These are phyloP conservation scores for Perizoma flavofasciatum DNA, from an alignment of 2,888 invertebrate genomes.

Conservation along the genomic window DNA sequence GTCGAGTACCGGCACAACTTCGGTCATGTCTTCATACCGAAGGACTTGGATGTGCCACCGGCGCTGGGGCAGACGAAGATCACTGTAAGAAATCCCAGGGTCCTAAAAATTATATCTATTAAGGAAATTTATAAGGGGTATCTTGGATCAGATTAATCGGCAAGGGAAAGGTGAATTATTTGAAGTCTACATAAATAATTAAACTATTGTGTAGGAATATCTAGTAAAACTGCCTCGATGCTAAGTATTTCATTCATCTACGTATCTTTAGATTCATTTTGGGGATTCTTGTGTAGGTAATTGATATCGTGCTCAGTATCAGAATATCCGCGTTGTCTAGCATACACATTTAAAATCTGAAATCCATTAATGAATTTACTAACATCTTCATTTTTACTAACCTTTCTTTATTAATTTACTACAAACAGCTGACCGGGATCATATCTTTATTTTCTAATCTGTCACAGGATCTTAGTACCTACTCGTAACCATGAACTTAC, in stretches of 20 bases:
- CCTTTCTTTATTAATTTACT: conserved; percentile 9
- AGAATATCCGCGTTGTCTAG: too few species aligned
- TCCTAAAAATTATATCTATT: conserved; percentile 5
- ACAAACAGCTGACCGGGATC: conserved; percentile 21
- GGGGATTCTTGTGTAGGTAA: too few species aligned
- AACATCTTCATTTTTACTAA: not conserved
- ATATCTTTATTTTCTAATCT: not conserved
- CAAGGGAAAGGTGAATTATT: too few species aligned
- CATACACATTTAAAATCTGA: too few species aligned
- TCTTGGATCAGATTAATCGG: too few species aligned
- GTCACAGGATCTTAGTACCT: not conserved
- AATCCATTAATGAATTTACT: too few species aligned
- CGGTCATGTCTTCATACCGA: conserved; percentile 94
- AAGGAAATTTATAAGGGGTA: too few species aligned
- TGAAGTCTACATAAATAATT: too few species aligned
- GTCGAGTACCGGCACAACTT: conserved; percentile 95
- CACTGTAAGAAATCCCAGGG: conserved; percentile 85
- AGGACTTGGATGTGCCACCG: conserved; percentile 94
- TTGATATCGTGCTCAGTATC: too few species aligned
- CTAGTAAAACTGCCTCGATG: too few species aligned
- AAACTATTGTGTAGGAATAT: too few species aligned
- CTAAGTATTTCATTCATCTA: too few species aligned
- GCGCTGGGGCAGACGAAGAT: conserved; percentile 95
- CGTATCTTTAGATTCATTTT: not conserved
- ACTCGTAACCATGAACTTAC: conserved; percentile 22